phyloP scores from a whole-genome alignment of 2,888 invertebrate species.

The Phyto melanocephala region DNA sequence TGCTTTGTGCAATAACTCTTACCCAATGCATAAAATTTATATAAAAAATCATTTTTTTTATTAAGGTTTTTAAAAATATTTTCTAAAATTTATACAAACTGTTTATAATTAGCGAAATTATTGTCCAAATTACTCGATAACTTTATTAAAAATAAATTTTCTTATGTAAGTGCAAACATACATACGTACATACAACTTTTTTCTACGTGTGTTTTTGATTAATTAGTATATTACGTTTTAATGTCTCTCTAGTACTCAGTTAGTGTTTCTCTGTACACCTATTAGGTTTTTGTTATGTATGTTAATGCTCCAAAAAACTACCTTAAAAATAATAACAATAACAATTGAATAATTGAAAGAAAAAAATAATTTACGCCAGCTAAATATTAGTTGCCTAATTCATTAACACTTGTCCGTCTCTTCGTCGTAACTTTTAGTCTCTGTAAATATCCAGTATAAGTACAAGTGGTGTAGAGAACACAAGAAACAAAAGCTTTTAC shows the following conservation, averaged over 20 bases:
- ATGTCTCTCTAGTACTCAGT: not conserved
- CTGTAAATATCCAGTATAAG: not conserved
- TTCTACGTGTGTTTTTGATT: too few species aligned
- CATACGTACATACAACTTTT: too few species aligned
- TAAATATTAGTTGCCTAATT: conserved; percentile 46
- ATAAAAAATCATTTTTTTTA: too few species aligned
- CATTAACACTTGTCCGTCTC: conserved; percentile 32
- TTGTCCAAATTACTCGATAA: too few species aligned
- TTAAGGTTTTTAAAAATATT: too few species aligned
- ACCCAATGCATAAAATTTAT: too few species aligned
- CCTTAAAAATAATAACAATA: not conserved
- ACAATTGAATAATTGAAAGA: not conserved
- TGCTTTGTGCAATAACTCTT: too few species aligned
- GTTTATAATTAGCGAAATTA: too few species aligned
- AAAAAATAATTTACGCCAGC: conserved; percentile 1
- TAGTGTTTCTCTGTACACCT: not conserved
- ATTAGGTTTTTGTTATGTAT: not conserved
- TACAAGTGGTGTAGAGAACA: not conserved
- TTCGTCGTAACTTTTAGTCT: not conserved
- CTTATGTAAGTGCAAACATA: too few species aligned
- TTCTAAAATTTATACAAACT: too few species aligned
- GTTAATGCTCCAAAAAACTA: not conserved
- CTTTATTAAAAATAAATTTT: too few species aligned
- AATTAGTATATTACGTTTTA: not conserved
- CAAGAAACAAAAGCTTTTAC: not conserved